Base-by-base conservation (phyloP, 2,888 invertebrate species). In the Drepanosiphum platanoidis region DNA sequence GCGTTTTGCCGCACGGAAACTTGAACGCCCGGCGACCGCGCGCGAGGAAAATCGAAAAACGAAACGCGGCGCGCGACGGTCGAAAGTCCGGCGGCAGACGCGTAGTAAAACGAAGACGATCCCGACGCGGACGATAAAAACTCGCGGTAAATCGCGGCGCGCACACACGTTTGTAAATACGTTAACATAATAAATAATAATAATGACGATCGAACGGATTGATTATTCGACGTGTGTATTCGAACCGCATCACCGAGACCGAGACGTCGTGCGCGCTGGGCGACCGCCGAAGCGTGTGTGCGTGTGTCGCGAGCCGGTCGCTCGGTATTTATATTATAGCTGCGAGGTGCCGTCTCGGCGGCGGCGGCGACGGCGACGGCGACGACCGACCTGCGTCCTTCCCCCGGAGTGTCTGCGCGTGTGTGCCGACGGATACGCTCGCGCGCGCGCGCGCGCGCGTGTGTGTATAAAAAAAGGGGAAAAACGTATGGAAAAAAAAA, bases 361-460 rank as follows among this genome's bases (percentile, higher is more conserved):
- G 22, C 70, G 22, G 68, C 22, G 30, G 22, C 32, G 42, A 13
- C 22, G n/a, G 1, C n/a, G 39, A 30, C 39, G n/a, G n/a, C n/a
- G 27, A 74, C 39, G 36, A 15, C 66, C 32, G 22, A 32, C 79
- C 66, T 30, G 42, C 66, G 79, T 68, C 79, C 79, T 68, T 68
- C 66, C 46, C n/a, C 32, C 79, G 66, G 66, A 79, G 79, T 32
- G 79, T 39, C 78, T 64, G 64, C 58, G 18, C n/a, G 11, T 27
- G 58, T 36, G 61, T 77, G 74, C 34, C 1, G 61, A n/a, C n/a
- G n/a, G n/a, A n/a, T n/a, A n/a, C n/a, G n/a, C n/a, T n/a, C n/a
- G 61, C 8, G 11, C 27, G 27, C n/a, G 36, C 61, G 27, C 77
- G 58, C 34, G n/a, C n/a, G 30, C 75, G 36, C 52, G 27, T n/a